A percentile compares a stretch with the other conserved stretches of the same genome.
These are phyloP conservation scores for Lasioglossum calceatum DNA, from an alignment of 2,888 invertebrate genomes.

Conservation along the genomic window DNA sequence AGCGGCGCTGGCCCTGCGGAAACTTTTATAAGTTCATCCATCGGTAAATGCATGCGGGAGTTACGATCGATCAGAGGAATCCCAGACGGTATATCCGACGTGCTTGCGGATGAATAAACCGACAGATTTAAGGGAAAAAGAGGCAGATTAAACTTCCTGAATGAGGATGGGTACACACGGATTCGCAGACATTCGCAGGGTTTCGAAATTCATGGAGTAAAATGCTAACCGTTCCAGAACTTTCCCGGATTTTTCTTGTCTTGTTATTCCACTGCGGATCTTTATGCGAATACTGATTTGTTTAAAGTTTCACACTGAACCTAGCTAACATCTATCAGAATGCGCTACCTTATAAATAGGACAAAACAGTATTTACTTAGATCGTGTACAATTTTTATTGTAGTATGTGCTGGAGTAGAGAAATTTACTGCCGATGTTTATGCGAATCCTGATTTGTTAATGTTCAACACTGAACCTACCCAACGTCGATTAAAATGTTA, in stretches of 20 bases:
- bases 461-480: too few relatives aligned
- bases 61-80: constrained; percentile 53
- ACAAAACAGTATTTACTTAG: too few relatives aligned
- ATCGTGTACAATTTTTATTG: too few relatives aligned
- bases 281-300: too few relatives aligned
- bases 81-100: constrained; percentile 52
- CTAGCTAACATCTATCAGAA: too few relatives aligned
- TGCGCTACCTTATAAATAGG: too few relatives aligned
- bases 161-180: neutral
- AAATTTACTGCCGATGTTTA: too few relatives aligned
- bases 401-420: too few relatives aligned
- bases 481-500: too few relatives aligned
- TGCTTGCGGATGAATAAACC: constrained; percentile 55
- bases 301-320: too few relatives aligned
- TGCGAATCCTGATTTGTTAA: too few relatives aligned
- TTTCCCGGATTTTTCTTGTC: neutral
- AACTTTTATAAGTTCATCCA: constrained; percentile 58
- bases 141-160: neutral
- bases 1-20: constrained; percentile 36
- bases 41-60: constrained; percentile 53
- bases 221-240: neutral
- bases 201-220: neutral
- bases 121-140: constrained; percentile 36
- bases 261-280: neutral
- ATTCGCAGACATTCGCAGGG: neutral